Evolutionary conservation across 2,797 vertebrate species (phyloP), one percentile per base, ranked within the genome.

Genomic region (Botia almorhae): DNA sequence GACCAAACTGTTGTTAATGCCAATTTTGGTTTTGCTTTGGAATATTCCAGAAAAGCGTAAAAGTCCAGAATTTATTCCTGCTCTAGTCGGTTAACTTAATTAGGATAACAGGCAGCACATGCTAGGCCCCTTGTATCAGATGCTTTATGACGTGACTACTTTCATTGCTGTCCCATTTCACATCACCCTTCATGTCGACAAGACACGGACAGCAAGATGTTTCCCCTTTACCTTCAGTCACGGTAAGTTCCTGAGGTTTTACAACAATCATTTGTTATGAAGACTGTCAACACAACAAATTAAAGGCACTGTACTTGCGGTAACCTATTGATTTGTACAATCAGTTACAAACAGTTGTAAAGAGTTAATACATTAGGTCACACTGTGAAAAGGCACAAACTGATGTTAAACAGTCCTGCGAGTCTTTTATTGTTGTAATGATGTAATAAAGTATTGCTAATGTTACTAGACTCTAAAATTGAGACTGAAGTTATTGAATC

Each of bases 101-200:
- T 91, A 92, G 74, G 83, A 90, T 94, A 94, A 94, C 75, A 64
- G 87, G 92, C 88, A 91, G 91, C 93, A 71, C 93, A 94, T 94
- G 93, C 89, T 92, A 82, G 69, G 82, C 88, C 82, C 86, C 81
- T 82, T 87, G 86, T 88, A 92, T 93, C 89, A 93, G 92, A 93
- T 94, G 92, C 87, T 87, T 91, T 78, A 90, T 88, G 93, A 89
- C 87, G 89, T 93, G 92, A 94, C 89, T 75, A 69, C 80, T 85
- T 78, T 67, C 68, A 63, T 46, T 85, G 72, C 82, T 86, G 51
- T 60, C 77, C 70, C 48, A 51, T 85, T 88, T 81, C 78, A 84
- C 64, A 85, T 85, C 63, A 80, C 82, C 86, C 83, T 85, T 80
- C 74, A 12, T 72, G 78, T 78, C 81, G 76, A 88, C 88, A 85